Evolutionary conservation across 2,888 invertebrate genomes (phyloP).

Genomic region (Sabellastarte sp.): DNA sequence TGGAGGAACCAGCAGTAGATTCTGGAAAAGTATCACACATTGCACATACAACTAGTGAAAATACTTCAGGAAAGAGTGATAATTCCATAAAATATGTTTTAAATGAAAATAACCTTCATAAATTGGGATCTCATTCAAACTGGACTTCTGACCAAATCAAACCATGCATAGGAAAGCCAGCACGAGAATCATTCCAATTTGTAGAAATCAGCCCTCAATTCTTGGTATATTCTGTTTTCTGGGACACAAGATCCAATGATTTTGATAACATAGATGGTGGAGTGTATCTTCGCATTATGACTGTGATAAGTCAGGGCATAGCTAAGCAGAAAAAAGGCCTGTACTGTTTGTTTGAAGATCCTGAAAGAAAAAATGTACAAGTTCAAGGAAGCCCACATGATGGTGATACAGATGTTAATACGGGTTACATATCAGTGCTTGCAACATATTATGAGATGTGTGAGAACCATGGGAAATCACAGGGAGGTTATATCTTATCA

Average conservation of each 20-base stretch:
- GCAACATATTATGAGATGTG: slow-evolving; percentile 49
- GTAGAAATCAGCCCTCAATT: slow-evolving; percentile 6
- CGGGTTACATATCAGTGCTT: background rate
- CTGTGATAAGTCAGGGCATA: slow-evolving; percentile 2
- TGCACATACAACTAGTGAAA: background rate
- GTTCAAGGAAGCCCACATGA: no score
- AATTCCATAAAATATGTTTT: background rate
- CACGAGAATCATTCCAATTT: background rate
- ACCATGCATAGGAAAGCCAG: background rate
- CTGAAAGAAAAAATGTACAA: no score
- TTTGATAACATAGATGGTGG: slow-evolving; percentile 28
- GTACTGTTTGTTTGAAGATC: slow-evolving; percentile 2
- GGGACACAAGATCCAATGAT: slow-evolving; percentile 40
- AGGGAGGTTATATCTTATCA: slow-evolving; percentile 52
- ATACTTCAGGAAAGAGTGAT: background rate
- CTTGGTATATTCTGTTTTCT: slow-evolving; percentile 46
- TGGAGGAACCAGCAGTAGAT: background rate
- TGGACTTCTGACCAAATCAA: background rate
- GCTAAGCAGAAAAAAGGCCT: background rate
- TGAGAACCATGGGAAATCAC: slow-evolving; percentile 52
- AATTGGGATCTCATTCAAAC: no score
- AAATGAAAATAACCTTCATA: background rate
- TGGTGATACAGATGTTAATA: slow-evolving; percentile 3
- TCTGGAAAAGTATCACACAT: background rate
- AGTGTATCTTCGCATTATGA: slow-evolving; percentile 25